Percentiles rank a stretch among this genome's conserved stretches.
Conservation (phyloP, 2,113 vertebrate species). For the Gracilinanus agilis region DNA sequence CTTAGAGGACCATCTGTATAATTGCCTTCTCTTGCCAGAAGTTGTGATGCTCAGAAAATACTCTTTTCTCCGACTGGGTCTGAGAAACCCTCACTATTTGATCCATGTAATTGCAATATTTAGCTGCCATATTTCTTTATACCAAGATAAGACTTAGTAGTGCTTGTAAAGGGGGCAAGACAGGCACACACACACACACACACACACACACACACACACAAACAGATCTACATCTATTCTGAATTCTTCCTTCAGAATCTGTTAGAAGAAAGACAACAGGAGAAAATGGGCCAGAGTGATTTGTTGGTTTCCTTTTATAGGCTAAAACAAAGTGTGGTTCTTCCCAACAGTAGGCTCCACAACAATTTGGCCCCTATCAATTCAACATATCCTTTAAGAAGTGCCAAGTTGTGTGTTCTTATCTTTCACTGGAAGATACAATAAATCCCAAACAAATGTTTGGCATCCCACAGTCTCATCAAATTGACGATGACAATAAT, state of each 20-base stretch:
- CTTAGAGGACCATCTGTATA: not conserved
- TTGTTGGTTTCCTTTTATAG: too few species aligned
- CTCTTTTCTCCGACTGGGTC: too few species aligned
- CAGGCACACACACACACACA: not conserved
- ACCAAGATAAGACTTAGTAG: not conserved
- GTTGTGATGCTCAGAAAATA: not conserved
- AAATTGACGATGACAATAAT: too few species aligned
- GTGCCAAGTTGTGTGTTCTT: too few species aligned
- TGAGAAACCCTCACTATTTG: not conserved
- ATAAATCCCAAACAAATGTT: too few species aligned
- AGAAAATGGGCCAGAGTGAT: not conserved
- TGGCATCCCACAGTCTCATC: too few species aligned
- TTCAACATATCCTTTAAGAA: too few species aligned
- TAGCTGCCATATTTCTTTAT: not conserved
- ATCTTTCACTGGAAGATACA: too few species aligned
- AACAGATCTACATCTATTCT: not conserved
- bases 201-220: not conserved
- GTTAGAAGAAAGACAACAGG: not conserved
- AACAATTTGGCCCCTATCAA: too few species aligned
- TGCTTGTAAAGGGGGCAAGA: not conserved
- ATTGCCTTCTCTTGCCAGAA: not conserved
- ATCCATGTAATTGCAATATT: not conserved
- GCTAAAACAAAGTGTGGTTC: too few species aligned
- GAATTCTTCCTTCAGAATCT: not conserved
- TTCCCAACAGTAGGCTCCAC: too few species aligned